phyloP scores from a whole-genome alignment of 2,113 vertebrate species.

The Oreochromis aureus region DNA sequence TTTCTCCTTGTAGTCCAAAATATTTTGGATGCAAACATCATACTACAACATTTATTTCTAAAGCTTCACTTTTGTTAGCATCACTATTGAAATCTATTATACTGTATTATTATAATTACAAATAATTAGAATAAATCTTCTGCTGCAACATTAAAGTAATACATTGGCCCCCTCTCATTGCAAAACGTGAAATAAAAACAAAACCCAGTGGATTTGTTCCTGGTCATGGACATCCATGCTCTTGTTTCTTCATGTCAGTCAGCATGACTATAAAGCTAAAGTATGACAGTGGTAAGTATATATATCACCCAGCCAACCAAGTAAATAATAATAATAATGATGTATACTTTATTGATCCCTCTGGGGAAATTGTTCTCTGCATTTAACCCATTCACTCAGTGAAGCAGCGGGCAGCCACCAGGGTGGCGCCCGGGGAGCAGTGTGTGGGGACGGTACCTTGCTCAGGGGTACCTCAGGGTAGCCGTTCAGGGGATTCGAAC shows the following conservation, averaged over 20 bases:
- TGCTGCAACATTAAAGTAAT: accelerated
- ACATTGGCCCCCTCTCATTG: neutral
- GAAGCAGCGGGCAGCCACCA: no score
- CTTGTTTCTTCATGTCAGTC: neutral
- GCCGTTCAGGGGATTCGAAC: no score
- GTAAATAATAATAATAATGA: neutral
- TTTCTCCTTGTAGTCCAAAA: neutral
- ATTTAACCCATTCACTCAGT: no score
- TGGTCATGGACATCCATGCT: neutral
- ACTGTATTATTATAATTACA: neutral
- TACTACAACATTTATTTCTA: neutral
- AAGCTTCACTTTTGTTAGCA: neutral
- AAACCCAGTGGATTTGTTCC: neutral
- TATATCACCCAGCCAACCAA: neutral
- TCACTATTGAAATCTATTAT: neutral
- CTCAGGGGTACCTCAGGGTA: no score
- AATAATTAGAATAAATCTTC: neutral
- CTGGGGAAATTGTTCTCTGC: no score
- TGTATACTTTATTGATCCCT: no score
- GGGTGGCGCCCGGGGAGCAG: no score
- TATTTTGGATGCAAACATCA: accelerated
- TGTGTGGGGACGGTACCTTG: no score
- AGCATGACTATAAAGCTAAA: neutral
- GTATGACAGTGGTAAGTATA: neutral
- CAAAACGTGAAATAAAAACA: neutral